Evolutionary conservation across 2,888 invertebrate genomes (phyloP).

Genomic region (Drosophila falleni): DNA sequence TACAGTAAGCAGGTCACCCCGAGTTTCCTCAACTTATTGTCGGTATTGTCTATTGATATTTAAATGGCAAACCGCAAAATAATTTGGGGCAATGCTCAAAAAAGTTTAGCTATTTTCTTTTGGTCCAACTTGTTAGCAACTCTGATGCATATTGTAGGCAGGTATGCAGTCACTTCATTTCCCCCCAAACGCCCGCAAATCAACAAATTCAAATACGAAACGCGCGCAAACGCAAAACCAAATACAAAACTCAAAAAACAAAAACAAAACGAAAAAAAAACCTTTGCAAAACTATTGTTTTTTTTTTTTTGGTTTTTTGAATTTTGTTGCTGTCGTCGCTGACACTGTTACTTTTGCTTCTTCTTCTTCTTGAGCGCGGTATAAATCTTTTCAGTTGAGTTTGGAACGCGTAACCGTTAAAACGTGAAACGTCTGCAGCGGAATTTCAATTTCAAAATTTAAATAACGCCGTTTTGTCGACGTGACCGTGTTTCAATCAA

Average conservation of each 20-base stretch:
- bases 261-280: constrained; percentile 44
- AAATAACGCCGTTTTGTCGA: constrained; percentile 29
- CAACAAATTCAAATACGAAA: constrained; percentile 51
- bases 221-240: constrained; percentile 5
- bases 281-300: constrained; percentile 73
- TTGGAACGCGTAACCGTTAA: constrained; percentile 82
- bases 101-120: background rate
- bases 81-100: too few species aligned
- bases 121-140: background rate
- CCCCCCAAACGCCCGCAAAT: constrained; percentile 10
- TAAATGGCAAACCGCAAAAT: too few species aligned
- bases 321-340: constrained; percentile 35
- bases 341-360: constrained; percentile 44
- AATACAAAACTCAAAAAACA: constrained; percentile 6
- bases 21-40: too few species aligned
- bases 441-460: constrained; percentile 50
- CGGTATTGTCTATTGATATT: too few species aligned
- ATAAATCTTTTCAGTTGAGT: constrained; percentile 82
- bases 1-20: too few species aligned
- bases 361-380: constrained; percentile 79
- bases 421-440: constrained; percentile 70
- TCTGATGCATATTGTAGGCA: constrained; percentile 2
- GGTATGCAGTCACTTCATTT: constrained; percentile 15
- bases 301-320: constrained; percentile 15
- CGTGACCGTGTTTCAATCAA: constrained; percentile 17